Percentiles rank a stretch among this genome's conserved stretches.
Evolutionary conservation across 2,888 invertebrate genomes (phyloP).

Genomic region (Augochlorella aurata): DNA sequence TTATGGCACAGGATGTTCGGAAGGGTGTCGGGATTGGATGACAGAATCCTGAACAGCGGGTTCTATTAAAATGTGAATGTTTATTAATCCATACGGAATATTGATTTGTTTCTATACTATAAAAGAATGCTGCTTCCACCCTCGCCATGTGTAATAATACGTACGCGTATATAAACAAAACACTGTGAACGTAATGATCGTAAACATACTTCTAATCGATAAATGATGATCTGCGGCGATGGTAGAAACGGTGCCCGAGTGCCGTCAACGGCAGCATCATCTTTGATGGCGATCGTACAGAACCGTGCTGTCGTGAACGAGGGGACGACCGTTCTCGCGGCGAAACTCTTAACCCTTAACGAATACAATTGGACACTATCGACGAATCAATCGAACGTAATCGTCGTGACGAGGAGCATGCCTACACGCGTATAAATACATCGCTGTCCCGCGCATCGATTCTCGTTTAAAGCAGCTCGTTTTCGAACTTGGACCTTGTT

Average conservation of each 20-base stretch:
- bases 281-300: slow-evolving; percentile 10
- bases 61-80: slow-evolving; percentile 77
- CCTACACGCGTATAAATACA: background rate
- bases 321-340: background rate
- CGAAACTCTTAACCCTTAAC: slow-evolving; percentile 39
- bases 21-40: slow-evolving; percentile 14
- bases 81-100: slow-evolving; percentile 68
- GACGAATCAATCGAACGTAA: slow-evolving; percentile 5
- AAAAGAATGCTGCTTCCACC: slow-evolving; percentile 67
- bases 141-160: slow-evolving; percentile 28
- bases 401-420: slow-evolving; percentile 13
- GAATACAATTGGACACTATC: slow-evolving; percentile 37
- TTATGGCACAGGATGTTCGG: background rate
- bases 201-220: slow-evolving; percentile 28
- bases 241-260: slow-evolving; percentile 38
- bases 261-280: slow-evolving; percentile 51
- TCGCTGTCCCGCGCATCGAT: slow-evolving; percentile 12
- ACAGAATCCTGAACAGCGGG: slow-evolving; percentile 9
- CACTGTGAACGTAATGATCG: slow-evolving; percentile 51
- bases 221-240: slow-evolving; percentile 39
- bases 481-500: slow-evolving; percentile 3
- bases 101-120: slow-evolving; percentile 67
- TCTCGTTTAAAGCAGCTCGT: slow-evolving; percentile 4
- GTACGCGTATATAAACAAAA: slow-evolving; percentile 55
- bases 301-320: slow-evolving; percentile 3